Base-by-base conservation (phyloP, 2,113 vertebrate species). In the Anseranas semipalmata region DNA sequence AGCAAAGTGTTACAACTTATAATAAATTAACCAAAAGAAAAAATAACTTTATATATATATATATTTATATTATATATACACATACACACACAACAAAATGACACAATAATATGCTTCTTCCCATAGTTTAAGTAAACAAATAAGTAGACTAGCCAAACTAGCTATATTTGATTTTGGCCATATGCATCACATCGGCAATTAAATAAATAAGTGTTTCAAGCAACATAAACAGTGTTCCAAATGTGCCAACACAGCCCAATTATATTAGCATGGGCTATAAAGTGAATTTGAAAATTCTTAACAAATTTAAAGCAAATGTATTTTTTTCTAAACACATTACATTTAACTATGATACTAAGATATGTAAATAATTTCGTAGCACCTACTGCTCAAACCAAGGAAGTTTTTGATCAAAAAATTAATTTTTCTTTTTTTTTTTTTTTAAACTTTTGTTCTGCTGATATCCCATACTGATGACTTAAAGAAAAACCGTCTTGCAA, bases 141-240 rank as follows among this genome's bases (percentile, higher is more conserved):
- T 99, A 99, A 99, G 99, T 99, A 99, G 99, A 99, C 99, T 99
- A 99, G 99, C 99, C 98, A 99, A 99, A 99, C 99, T 99, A 99
- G 99, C 99, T 99, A 99, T 99, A 99, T 99, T 99, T 99, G 99
- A 99, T 99, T 99, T 99, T 98, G 99, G 99, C 99, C 99, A 99
- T 98, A 99, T 99, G 99, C 99, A 99, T 99, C 99, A 99, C 99
- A 99, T 99, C 98, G 98, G 99, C 99, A 98, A 99, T 98, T 98
- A 99, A 99, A 99, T 98, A 98, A 98, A 98, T 98, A 98, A 98
- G 98, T 98, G 98, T 98, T 98, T 98, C 98, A 98, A 98, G 98
- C 98, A 99, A 99, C 98, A 99, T 98, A 98, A 99, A 99, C 98
- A 98, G 98, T 98, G 99, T 99, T 99, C 98, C 98, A 98, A 99